Evolutionary conservation across 2,888 invertebrate species (phyloP).

Genomic region (Cephus rjabovi): DNA sequence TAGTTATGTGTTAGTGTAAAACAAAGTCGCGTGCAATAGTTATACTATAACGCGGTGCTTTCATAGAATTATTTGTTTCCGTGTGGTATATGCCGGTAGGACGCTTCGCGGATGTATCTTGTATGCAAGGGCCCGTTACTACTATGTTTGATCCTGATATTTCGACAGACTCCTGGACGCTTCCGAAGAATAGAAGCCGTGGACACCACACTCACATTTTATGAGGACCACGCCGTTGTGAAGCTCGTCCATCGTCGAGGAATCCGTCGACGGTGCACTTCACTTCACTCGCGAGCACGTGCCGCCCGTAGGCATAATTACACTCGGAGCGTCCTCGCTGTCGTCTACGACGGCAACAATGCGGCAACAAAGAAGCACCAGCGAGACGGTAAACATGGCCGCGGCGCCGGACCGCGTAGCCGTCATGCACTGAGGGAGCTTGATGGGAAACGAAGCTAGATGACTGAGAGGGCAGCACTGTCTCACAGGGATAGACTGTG

Average conservation of each 20-base stretch:
- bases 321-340: constrained; percentile 15
- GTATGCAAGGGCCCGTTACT: background rate
- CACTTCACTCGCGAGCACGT: constrained; percentile 1
- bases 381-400: constrained; percentile 43
- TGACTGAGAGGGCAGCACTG: background rate
- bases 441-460: constrained; percentile 3
- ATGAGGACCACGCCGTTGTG: constrained; percentile 80
- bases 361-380: constrained; percentile 36
- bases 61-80: background rate
- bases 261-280: constrained; percentile 1
- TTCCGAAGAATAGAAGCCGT: background rate
- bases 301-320: constrained; percentile 38
- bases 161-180: background rate
- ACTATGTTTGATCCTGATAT: background rate
- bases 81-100: background rate
- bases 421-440: constrained; percentile 56
- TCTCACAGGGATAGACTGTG: background rate
- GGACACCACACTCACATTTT: constrained; percentile 73
- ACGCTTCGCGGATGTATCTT: background rate
- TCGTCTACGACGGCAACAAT: constrained; percentile 29
- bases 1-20: background rate
- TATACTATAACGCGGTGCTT: background rate
- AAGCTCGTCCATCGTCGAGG: constrained; percentile 74
- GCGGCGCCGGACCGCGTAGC: constrained; percentile 36
- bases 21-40: background rate